Base-by-base conservation (phyloP, 1,140 invertebrate species). In the Leptinotarsa undecemlineata region DNA sequence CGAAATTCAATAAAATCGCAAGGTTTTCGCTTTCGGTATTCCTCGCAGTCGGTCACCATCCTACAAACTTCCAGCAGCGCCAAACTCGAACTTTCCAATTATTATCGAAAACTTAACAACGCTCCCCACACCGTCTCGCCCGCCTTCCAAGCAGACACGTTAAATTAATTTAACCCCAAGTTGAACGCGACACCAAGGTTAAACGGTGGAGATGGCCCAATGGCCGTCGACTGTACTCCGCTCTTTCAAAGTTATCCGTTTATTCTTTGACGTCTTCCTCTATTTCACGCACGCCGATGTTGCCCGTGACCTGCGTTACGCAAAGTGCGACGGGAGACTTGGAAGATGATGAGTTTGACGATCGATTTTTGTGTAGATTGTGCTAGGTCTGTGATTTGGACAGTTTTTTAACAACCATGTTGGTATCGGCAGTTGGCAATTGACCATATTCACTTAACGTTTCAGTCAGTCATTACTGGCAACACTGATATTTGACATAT, bases 81-180 rank as follows among this genome's bases (percentile, higher is more conserved):
- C 42, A 68, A 68, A 71, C 69, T 26, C 60, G 26, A 71, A 71
- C 69, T 71, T 61, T 71, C 26, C 17, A 61, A 48, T 48, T 71
- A 48, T 60, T 48, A 26, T 51, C 26, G 19, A 26, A 61, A 71
- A 71, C 69, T 71, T 15, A 15, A 26, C 23, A 61, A 61, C 33
- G 42, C n/a, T 47, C 15, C 8, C 21, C n/a, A 68, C 14, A 62
- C 13, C 51, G n/a, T 61, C 69, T 71, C 69, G 69, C 21, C 57
- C 60, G 69, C 69, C 15, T 71, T 71, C 26, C 57, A 71, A 51
- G 57, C 69, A 71, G 69, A 71, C 69, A 71, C 60, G 21, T 61
- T 26, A 48, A 71, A 71, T 71, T 71, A 71, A 71, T 71, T 71
- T 71, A 71, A 71, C 69, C 69, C 69, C n/a, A 71, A 71, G 69